Base-by-base conservation (phyloP, 2,797 vertebrate species). In the Sphaeramia orbicularis region DNA sequence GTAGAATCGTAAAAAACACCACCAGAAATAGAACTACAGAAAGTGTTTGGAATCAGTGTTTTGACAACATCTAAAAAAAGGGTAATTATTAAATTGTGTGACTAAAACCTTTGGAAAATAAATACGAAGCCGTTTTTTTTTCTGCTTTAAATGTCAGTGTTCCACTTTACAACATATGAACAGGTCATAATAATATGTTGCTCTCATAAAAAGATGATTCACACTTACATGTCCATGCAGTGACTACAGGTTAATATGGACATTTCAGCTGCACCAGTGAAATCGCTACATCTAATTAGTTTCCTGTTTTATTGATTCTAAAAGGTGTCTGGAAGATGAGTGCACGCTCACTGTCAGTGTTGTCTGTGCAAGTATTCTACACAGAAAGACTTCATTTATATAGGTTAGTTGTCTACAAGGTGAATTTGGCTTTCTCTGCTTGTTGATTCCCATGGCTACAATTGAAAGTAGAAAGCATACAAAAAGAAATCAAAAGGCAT, bases 271-370 rank as follows among this genome's bases (percentile, higher is more conserved):
- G 24, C 49, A 54, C 52, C 62, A 65, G 3, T 52, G 12, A 75
- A 71, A 73, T 74, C 49, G 32, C 38, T 40, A 2, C 8, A 8
- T 51, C 45, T 48, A 7, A 19, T 66, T 4, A 52, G 21, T 38
- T 61, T 27, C 35, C 32, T 59, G 51, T 4, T 27, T 68, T 56
- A 71, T 65, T 68, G 40, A 71, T 6, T n/a, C 10, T n/a, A 30
- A 40, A n/a, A 50, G 55, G 56, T 55, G 37, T 45, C 41, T 65
- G 44, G 61, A 64, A 76, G 49, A 41, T 10, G 27, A 62, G 27
- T 52, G 38, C 42, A 1, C 40, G 24, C 16, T 32, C 12, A 42
- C 44, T 10, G 44, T 16, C 12, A n/a, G 12, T 10, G 13, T 14
- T 36, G 44, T 45, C 42, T 58, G 35, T 57, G 30, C 30, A 27